phyloP scores from a whole-genome alignment of 2,797 vertebrate genomes.

The Sebastes taczanowskii region DNA sequence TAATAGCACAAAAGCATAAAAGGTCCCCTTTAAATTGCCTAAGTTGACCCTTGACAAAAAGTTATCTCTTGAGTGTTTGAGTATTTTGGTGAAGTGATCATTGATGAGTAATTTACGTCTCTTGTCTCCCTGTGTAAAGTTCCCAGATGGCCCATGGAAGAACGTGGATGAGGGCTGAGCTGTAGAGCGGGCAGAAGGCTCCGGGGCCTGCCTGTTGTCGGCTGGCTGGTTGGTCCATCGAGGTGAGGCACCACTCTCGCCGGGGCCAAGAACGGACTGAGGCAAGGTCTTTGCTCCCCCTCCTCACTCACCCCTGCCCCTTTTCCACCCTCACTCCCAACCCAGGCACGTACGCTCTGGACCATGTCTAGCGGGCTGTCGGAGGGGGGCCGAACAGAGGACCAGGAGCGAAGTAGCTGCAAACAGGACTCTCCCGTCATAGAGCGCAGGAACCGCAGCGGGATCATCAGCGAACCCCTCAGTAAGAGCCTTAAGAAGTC shows the following conservation, averaged over 20 bases:
- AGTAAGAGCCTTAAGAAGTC: conserved; percentile 98
- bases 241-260: conserved; percentile 73
- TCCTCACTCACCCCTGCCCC: conserved; percentile 65
- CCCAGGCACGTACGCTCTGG: conserved; percentile 76
- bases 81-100: neutral
- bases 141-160: conserved; percentile 75
- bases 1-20: no score
- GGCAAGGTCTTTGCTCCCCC: conserved; percentile 57
- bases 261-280: conserved; percentile 66
- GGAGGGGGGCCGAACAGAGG: conserved; percentile 86
- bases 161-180: conserved; percentile 80
- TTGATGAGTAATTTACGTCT: conserved; percentile 34
- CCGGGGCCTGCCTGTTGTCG: conserved; percentile 78
- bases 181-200: conserved; percentile 78
- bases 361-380: conserved; percentile 93
- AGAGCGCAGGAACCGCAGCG: conserved; percentile 94
- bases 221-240: conserved; percentile 63
- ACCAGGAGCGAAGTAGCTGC: conserved; percentile 84
- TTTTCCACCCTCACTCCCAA: conserved; percentile 72
- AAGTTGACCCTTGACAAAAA: neutral
- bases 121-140: conserved; percentile 75
- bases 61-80: neutral
- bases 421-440: conserved; percentile 85
- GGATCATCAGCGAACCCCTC: conserved; percentile 97
- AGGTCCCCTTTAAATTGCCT: neutral